Base-by-base conservation (phyloP, 2,888 invertebrate genomes). In the Mystacides longicornis region DNA sequence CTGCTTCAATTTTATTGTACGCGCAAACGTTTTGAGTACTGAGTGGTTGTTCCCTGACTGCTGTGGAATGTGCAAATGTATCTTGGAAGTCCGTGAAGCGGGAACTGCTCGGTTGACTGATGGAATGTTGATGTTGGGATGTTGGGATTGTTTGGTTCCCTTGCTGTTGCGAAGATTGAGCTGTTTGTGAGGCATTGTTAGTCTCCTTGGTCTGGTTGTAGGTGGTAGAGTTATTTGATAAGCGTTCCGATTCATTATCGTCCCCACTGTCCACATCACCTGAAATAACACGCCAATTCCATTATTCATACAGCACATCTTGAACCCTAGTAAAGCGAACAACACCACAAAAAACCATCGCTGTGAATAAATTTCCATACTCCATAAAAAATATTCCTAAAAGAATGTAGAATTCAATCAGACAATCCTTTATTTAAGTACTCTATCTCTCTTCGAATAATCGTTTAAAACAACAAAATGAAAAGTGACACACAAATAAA, bases 231-330 rank as follows among this genome's bases (percentile, higher is more conserved):
- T 72, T 69, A 66, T 74, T 71, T 0, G 76, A 76, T 22, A 73
- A 73, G 2, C 69, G 71, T 56, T 74, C 75, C 60, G 77, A 77
- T 64, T 83, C 82, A 66, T 84, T 82, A 62, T 90, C 89, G 61
- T 85, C 87, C 49, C 81, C 83, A 56, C 89, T 89, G 73, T 91
- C 90, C 4, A 90, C 90, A 69, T 90, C 90, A 56, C 86, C 87
- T 86, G 67, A 1, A 61, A 66, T n/a, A n/a, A n/a, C n/a, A n/a
- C n/a, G n/a, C n/a, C n/a, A n/a, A n/a, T n/a, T n/a, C n/a, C n/a
- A n/a, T n/a, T n/a, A n/a, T n/a, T n/a, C n/a, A n/a, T n/a, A n/a
- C n/a, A n/a, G n/a, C n/a, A n/a, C n/a, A n/a, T n/a, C n/a, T n/a
- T n/a, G n/a, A n/a, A n/a, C n/a, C n/a, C n/a, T n/a, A n/a, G n/a